A percentile compares a stretch with the other conserved stretches of the same genome.
phyloP scores from a whole-genome alignment of 2,888 invertebrate genomes.

The Nemapogon koenigi region DNA sequence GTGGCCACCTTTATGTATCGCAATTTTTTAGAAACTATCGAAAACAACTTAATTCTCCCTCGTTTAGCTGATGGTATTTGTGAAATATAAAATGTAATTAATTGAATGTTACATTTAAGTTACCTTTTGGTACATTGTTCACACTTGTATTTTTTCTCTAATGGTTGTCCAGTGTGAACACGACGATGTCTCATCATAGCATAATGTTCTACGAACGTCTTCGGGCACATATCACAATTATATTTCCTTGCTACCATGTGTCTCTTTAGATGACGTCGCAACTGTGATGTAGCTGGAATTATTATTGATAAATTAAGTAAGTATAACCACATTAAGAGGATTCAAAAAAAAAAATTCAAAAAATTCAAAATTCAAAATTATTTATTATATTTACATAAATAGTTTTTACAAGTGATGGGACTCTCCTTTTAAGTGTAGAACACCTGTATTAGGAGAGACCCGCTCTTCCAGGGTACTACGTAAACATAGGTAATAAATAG shows the following conservation, averaged over 20 bases:
- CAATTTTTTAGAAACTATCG: too few species aligned
- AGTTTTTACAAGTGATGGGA: too few species aligned
- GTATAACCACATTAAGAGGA: neutral
- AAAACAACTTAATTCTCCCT: too few species aligned
- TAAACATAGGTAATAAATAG: too few species aligned
- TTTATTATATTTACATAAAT: too few species aligned
- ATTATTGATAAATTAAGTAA: constrained; percentile 1
- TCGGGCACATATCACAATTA: constrained; percentile 52
- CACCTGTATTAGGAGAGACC: too few species aligned
- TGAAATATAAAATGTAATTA: too few species aligned
- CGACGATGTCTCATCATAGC: constrained; percentile 56
- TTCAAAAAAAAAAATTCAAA: constrained; percentile 1
- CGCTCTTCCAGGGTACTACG: too few species aligned
- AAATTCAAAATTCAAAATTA: neutral
- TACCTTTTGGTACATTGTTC: constrained; percentile 56
- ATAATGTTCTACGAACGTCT: constrained; percentile 58
- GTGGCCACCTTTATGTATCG: too few species aligned
- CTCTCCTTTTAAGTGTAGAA: too few species aligned
- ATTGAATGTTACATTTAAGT: constrained; percentile 9
- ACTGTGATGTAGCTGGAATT: constrained; percentile 27
- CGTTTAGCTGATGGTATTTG: too few species aligned
- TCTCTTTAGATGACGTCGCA: constrained; percentile 58
- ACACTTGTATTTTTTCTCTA: constrained; percentile 54
- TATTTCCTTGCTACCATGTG: constrained; percentile 60
- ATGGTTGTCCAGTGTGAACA: constrained; percentile 54